phyloP scores from a whole-genome alignment of 2,797 vertebrate species.

The Chrosomus eos region DNA sequence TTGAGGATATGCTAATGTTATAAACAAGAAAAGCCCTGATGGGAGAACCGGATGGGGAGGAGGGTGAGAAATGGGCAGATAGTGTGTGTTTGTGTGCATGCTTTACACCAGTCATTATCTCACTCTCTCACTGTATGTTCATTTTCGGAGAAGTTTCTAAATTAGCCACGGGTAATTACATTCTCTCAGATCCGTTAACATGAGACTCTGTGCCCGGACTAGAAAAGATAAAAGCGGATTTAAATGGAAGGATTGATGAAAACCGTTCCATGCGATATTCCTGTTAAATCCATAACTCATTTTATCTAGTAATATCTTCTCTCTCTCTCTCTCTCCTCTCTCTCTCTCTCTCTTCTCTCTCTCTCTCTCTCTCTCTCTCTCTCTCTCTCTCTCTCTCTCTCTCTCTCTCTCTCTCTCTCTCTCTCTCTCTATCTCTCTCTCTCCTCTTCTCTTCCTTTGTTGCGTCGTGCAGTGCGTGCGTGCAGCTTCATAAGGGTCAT shows the following conservation, averaged over 20 bases:
- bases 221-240: constrained; percentile 3
- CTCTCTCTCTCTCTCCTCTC: too few relatives aligned
- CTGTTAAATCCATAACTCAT: not conserved
- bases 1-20: not conserved
- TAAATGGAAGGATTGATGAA: constrained; percentile 17
- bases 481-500: not conserved
- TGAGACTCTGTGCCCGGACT: constrained; percentile 10
- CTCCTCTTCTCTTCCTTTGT: too few relatives aligned
- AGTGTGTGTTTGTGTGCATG: constrained; percentile 29
- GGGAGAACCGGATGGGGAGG: constrained; percentile 6
- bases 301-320: not conserved
- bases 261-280: not conserved
- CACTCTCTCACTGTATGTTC: constrained; percentile 11
- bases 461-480: too few relatives aligned
- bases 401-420: too few relatives aligned
- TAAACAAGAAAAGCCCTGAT: not conserved
- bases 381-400: too few relatives aligned
- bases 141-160: constrained; percentile 30
- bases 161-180: constrained; percentile 26
- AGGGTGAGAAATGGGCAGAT: not conserved
- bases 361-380: too few relatives aligned
- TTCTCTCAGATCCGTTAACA: constrained; percentile 36
- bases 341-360: too few relatives aligned
- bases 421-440: too few relatives aligned
- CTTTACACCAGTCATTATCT: constrained; percentile 20